Evolutionary conservation across 1,140 invertebrate species (phyloP).

Genomic region (Halictus rubicundus): DNA sequence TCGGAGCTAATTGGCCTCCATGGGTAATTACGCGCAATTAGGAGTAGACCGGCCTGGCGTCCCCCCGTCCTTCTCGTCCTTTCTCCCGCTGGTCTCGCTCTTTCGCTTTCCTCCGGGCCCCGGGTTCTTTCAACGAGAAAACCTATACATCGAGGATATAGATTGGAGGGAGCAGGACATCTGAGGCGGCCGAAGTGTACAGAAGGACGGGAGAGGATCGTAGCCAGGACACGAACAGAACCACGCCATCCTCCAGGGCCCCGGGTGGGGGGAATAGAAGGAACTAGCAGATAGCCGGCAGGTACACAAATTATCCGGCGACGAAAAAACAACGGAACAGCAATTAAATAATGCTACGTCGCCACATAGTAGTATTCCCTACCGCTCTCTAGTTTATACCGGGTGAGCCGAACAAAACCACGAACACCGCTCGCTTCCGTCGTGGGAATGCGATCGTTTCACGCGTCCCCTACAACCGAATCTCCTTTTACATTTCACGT

Average conservation of each 20-base stretch:
- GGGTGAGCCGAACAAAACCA: slow-evolving; percentile 50
- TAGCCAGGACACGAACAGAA: slow-evolving; percentile 9
- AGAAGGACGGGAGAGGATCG: slow-evolving; percentile 13
- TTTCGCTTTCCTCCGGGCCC: slow-evolving; percentile 17
- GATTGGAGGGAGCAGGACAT: slow-evolving; percentile 52
- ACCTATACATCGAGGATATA: slow-evolving; percentile 52
- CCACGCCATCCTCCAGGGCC: slow-evolving; percentile 3
- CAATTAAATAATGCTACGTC: slow-evolving; percentile 78
- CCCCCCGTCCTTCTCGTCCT: slow-evolving; percentile 41
- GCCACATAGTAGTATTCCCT: slow-evolving; percentile 67
- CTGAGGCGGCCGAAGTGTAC: slow-evolving; percentile 11
- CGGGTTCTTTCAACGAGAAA: slow-evolving; percentile 55
- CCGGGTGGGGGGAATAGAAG: slow-evolving; percentile 21
- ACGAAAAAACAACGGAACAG: slow-evolving; percentile 78
- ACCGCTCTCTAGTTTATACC: slow-evolving; percentile 54
- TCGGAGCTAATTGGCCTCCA: slow-evolving; percentile 73
- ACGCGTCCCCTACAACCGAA: too few species aligned
- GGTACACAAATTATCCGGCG: slow-evolving; percentile 79
- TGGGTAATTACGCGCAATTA: slow-evolving; percentile 79
- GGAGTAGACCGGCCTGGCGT: slow-evolving; percentile 63
- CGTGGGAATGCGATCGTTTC: too few species aligned
- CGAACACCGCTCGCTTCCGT: neutral
- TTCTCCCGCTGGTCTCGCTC: slow-evolving; percentile 11
- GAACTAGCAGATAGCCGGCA: slow-evolving; percentile 63
- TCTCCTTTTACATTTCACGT: too few species aligned